Evolutionary conservation across 2,113 vertebrate genomes (phyloP).

Genomic region (Phalacrocorax carbo): DNA sequence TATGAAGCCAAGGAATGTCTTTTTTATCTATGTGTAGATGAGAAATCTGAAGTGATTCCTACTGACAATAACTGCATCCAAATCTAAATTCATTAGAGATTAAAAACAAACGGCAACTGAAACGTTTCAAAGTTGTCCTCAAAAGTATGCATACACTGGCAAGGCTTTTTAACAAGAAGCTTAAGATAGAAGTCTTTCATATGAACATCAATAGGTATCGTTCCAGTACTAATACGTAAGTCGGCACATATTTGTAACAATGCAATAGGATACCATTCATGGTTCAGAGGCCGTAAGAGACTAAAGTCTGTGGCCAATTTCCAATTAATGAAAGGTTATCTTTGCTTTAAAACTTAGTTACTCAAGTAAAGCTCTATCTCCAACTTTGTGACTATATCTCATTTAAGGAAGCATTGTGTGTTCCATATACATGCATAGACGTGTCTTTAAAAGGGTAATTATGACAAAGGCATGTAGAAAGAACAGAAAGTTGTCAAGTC

Average conservation of each 20-base stretch:
- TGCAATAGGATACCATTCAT: background rate
- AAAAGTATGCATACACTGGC: background rate
- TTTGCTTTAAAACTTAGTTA: background rate
- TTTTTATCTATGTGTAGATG: background rate
- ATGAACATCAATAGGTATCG: background rate
- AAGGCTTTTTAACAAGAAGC: background rate
- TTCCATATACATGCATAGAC: background rate
- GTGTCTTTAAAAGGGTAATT: background rate
- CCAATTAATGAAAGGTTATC: background rate
- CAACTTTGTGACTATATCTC: background rate
- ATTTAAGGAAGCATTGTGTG: background rate
- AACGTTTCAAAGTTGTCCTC: background rate
- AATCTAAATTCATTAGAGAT: background rate
- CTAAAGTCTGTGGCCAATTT: background rate
- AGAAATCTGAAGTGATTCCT: background rate
- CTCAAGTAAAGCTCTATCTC: background rate
- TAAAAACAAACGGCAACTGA: background rate
- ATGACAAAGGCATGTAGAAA: background rate
- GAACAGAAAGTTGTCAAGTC: background rate
- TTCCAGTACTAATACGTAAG: background rate
- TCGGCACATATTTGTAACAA: background rate
- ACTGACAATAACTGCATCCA: background rate
- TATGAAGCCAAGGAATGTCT: background rate
- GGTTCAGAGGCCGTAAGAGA: background rate
- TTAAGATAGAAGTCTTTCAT: background rate